Conservation (phyloP, 2,888 invertebrate genomes). For the Microplitis deprimator region DNA sequence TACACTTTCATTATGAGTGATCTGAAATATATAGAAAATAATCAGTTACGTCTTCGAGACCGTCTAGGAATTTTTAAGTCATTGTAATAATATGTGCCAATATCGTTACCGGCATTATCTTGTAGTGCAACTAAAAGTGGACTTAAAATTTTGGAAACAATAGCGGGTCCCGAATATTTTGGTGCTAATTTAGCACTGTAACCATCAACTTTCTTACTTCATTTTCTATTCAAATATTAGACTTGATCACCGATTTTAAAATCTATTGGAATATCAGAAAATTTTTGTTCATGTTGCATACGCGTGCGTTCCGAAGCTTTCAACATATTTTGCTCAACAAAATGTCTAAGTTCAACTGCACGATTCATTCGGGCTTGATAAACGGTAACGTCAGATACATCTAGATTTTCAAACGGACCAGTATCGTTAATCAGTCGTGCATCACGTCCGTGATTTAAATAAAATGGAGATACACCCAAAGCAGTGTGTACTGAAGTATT, state of each 20-base stretch:
- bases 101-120: no score
- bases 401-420: background rate
- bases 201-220: constrained; percentile 24
- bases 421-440: background rate
- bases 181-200: constrained; percentile 32
- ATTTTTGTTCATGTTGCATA: no score
- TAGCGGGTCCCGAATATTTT: constrained; percentile 36
- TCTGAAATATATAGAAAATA: no score
- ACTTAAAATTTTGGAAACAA: no score
- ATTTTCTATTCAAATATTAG: constrained; percentile 33
- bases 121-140: no score
- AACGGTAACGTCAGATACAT: background rate
- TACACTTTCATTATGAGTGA: background rate
- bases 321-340: background rate
- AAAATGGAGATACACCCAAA: constrained; percentile 34
- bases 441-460: constrained; percentile 39
- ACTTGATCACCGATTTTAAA: constrained; percentile 30
- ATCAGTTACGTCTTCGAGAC: no score
- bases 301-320: no score
- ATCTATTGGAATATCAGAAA: constrained; percentile 6
- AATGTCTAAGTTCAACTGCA: background rate
- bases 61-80: constrained; percentile 3
- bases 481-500: constrained; percentile 44
- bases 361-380: background rate
- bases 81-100: constrained; percentile 27